phyloP scores from a whole-genome alignment of 2,888 invertebrate species.

The Rhimphoctona megacephalus region DNA sequence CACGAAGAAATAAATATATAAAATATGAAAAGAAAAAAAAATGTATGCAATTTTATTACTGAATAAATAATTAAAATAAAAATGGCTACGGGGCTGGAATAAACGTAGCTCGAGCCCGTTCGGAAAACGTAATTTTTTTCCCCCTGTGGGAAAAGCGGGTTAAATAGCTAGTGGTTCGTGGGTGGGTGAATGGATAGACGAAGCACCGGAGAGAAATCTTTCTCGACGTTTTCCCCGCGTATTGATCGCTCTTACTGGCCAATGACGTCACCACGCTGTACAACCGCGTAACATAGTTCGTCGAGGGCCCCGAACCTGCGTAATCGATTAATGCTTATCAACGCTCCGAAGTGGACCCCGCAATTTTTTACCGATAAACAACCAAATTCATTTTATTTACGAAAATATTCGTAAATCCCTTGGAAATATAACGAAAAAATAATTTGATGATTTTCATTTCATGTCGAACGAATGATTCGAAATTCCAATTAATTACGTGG shows the following conservation, averaged over 20 bases:
- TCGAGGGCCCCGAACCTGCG: constrained; percentile 63
- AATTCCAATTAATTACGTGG: not conserved
- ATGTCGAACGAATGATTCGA: not conserved
- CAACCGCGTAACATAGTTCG: constrained; percentile 72
- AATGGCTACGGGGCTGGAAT: not conserved
- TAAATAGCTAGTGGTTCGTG: constrained; percentile 35
- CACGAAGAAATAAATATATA: too few relatives aligned
- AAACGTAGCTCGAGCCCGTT: constrained; percentile 7
- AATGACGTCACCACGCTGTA: constrained; percentile 79
- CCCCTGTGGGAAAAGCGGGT: constrained; percentile 55
- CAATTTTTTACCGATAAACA: constrained; percentile 24
- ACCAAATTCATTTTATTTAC: not conserved
- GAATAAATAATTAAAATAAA: not conserved
- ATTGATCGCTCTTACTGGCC: constrained; percentile 82
- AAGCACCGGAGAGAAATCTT: constrained; percentile 70
- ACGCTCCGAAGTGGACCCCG: constrained; percentile 5
- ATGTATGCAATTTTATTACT: not conserved
- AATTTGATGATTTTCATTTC: not conserved
- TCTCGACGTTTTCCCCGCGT: constrained; percentile 75
- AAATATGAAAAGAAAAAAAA: not conserved
- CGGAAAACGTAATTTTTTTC: constrained; percentile 27
- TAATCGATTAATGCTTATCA: constrained; percentile 42
- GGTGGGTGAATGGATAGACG: constrained; percentile 32
- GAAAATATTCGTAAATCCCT: not conserved
- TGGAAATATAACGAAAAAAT: not conserved